A percentile compares a stretch with the other conserved stretches of the same genome.
Evolutionary conservation across 30 jellyfish, hydroid and myxozoan genomes (phyloP).

Genomic region (Catostylus mosaicus): DNA sequence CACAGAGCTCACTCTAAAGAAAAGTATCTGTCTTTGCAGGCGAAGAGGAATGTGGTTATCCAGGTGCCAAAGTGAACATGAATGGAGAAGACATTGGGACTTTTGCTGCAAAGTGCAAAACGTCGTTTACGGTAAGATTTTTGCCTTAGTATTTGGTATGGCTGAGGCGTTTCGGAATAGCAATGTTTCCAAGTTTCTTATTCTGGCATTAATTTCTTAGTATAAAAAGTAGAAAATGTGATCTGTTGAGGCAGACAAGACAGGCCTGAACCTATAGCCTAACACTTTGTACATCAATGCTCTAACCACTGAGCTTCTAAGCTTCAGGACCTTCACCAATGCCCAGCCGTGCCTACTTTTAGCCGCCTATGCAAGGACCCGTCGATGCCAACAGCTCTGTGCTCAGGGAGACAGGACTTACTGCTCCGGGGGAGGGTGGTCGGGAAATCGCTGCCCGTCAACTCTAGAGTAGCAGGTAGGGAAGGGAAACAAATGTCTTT

Average conservation of each 20-base stretch:
- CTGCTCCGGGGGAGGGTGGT: too few relatives aligned
- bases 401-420: too few relatives aligned
- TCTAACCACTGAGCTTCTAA: too few relatives aligned
- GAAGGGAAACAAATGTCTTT: neutral
- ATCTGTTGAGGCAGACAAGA: neutral
- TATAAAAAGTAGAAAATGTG: neutral
- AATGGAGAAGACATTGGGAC: neutral
- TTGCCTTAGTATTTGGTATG: neutral
- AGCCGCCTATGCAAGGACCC: too few relatives aligned
- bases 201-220: neutral
- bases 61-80: neutral
- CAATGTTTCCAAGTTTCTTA: neutral
- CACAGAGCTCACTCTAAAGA: neutral
- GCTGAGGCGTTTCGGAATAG: neutral
- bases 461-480: neutral
- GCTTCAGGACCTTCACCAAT: too few relatives aligned
- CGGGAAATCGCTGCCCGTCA: too few relatives aligned
- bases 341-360: too few relatives aligned
- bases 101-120: neutral
- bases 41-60: constrained; percentile 6
- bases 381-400: too few relatives aligned
- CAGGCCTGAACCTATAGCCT: too few relatives aligned
- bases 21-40: neutral
- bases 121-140: neutral
- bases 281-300: too few relatives aligned